phyloP scores from a whole-genome alignment of 2,888 invertebrate genomes.

The Cepaea hortensis region DNA sequence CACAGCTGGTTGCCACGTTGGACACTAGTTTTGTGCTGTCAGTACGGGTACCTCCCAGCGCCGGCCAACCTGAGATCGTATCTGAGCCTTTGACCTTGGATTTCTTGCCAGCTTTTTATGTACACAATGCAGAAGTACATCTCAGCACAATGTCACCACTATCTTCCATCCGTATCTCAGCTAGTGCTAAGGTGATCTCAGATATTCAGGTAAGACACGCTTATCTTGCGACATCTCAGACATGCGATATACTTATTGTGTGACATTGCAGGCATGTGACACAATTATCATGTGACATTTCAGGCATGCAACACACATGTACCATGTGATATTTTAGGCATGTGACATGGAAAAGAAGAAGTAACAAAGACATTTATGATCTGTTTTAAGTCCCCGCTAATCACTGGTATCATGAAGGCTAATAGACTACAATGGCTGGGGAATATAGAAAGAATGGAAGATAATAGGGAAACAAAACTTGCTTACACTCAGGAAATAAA shows the following conservation, averaged over 20 bases:
- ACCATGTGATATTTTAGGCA: too few species aligned
- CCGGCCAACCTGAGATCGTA: slow-evolving; percentile 65
- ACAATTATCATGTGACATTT: not conserved
- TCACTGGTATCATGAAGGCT: too few species aligned
- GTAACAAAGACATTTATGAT: too few species aligned
- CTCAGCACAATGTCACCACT: slow-evolving; percentile 66
- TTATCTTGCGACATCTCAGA: not conserved
- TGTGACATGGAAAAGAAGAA: too few species aligned
- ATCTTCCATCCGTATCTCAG: slow-evolving; percentile 63
- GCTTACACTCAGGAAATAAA: too few species aligned
- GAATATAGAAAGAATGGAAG: too few species aligned
- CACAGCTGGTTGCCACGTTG: slow-evolving; percentile 61
- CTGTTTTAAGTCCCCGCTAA: too few species aligned
- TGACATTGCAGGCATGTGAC: slow-evolving; percentile 59
- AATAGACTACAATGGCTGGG: too few species aligned
- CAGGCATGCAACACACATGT: too few species aligned
- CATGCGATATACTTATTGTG: not conserved
- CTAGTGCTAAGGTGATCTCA: slow-evolving; percentile 56
- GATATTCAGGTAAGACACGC: slow-evolving; percentile 65
- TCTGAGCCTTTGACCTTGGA: slow-evolving; percentile 59
- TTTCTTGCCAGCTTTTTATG: slow-evolving; percentile 71
- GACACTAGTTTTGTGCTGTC: slow-evolving; percentile 59
- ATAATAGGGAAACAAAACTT: too few species aligned
- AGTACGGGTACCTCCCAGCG: slow-evolving; percentile 58
- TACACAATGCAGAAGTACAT: slow-evolving; percentile 68